Base-by-base conservation (phyloP, 2,797 vertebrate genomes). In the Melanotaenia trifasciata region DNA sequence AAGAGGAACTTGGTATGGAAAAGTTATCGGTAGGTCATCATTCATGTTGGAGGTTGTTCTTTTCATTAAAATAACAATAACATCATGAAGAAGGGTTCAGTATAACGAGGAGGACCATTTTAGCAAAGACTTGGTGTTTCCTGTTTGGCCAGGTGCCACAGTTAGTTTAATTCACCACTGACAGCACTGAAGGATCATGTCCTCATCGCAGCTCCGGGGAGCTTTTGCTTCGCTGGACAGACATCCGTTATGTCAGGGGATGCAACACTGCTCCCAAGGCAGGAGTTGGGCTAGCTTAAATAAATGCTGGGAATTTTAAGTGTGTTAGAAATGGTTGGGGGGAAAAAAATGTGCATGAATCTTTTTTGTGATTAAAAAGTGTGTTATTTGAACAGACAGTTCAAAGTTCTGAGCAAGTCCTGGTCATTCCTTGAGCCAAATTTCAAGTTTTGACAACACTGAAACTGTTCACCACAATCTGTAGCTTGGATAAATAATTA, bases 91-190 rank as follows among this genome's bases (percentile, higher is more conserved):
- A 70, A 28, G 6, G 40, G 65, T 16, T 70, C 36, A 54, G 18
- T 58, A 16, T 80, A 63, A 75, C 36, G 30, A 72, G 60, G 74
- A 74, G 61, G 68, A 47, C 38, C 30, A 2, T 74, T 75, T 58
- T 78, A 57, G 70, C 75, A 63, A 47, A 66, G 66, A 75, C 20
- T 26, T 13, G 54, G 54, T 60, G 67, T 71, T 71, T 80, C 70
- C 79, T 79, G 67, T 67, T 78, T 76, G 72, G 81, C 70, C 69
- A 43, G 66, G 28, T 72, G 67, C 65, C 77, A 35, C 67, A 70
- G 70, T 84, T 75, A 67, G 66, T 47, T 64, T 83, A 81, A 78
- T 61, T 81, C 56, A 69, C 67, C 67, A 73, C 78, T 66, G 69
- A 68, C 69, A 60, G 40, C 7, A 1, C 18, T 61, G 43, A 80